A percentile compares a stretch with the other conserved stretches of the same genome.
These are phyloP conservation scores for Drosophila kurseongensis DNA, from an alignment of 1,140 invertebrate genomes.

Conservation along the genomic window DNA sequence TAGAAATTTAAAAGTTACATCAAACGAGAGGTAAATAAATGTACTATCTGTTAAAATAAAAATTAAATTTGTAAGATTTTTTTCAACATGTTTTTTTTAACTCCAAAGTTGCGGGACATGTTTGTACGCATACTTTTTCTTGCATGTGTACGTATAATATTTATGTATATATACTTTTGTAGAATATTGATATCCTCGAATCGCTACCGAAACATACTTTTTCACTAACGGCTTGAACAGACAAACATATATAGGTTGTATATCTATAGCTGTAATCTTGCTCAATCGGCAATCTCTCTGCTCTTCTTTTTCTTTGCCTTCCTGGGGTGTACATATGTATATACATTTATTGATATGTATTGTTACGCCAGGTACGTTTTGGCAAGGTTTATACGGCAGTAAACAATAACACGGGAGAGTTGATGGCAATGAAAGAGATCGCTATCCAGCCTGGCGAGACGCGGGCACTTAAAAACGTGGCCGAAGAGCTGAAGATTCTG, in stretches of 20 bases:
- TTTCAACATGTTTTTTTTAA: too few species aligned
- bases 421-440: slow-evolving; percentile 98
- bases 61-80: too few species aligned
- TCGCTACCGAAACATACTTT: slow-evolving; percentile 51
- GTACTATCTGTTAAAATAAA: too few species aligned
- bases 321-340: slow-evolving; percentile 33
- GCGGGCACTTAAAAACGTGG: slow-evolving; percentile 91
- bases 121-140: too few species aligned
- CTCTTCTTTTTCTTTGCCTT: slow-evolving; percentile 10
- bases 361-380: slow-evolving; percentile 89
- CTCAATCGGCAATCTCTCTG: slow-evolving; percentile 11
- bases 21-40: too few species aligned
- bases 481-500: slow-evolving; percentile 95
- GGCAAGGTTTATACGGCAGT: slow-evolving; percentile 96
- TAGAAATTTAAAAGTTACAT: too few species aligned
- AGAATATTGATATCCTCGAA: slow-evolving; percentile 45
- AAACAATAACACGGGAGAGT: slow-evolving; percentile 95
- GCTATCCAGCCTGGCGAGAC: slow-evolving; percentile 93
- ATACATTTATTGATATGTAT: slow-evolving; percentile 83
- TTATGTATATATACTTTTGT: slow-evolving; percentile 46
- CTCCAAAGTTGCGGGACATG: too few species aligned
- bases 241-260: slow-evolving; percentile 49
- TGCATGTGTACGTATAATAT: slow-evolving; percentile 58
- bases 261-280: slow-evolving; percentile 27
- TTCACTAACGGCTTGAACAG: slow-evolving; percentile 59